A percentile compares a stretch with the other conserved stretches of the same genome.
These are phyloP conservation scores for Cheiracanthium punctorium DNA, from an alignment of 2,888 invertebrate species.

Conservation along the genomic window DNA sequence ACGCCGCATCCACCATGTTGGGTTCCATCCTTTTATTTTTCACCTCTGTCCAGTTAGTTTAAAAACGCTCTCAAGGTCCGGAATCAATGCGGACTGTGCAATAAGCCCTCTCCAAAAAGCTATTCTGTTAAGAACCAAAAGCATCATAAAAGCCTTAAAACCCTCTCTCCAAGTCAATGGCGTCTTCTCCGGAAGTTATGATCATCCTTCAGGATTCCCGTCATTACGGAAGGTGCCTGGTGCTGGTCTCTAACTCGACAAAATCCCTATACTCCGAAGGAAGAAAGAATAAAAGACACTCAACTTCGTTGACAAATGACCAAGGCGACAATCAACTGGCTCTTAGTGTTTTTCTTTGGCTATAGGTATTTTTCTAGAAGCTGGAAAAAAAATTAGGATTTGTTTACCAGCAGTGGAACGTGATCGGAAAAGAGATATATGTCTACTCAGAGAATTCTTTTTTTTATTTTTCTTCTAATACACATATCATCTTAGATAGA, in stretches of 20 bases:
- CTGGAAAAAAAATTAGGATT: slow-evolving; percentile 44
- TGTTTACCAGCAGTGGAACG: slow-evolving; percentile 52
- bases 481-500: neutral
- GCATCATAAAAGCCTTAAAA: slow-evolving; percentile 15
- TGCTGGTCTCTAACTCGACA: neutral
- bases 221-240: slow-evolving; percentile 26
- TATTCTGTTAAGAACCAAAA: slow-evolving; percentile 17
- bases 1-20: too few relatives aligned
- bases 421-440: slow-evolving; percentile 34
- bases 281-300: neutral
- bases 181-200: slow-evolving; percentile 49
- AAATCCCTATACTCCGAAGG: neutral
- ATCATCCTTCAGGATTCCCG: slow-evolving; percentile 66
- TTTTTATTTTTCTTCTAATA: slow-evolving; percentile 26
- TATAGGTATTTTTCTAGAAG: neutral
- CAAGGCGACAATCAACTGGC: neutral
- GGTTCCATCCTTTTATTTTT: too few relatives aligned
- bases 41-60: neutral
- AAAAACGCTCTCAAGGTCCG: neutral
- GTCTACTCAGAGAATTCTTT: neutral
- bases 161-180: slow-evolving; percentile 1
- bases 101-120: slow-evolving; percentile 13
- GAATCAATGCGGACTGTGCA: neutral
- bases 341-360: slow-evolving; percentile 1
- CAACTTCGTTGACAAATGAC: neutral